Evolutionary conservation across 2,797 vertebrate species (phyloP).

Genomic region (Sebastes nivosus): DNA sequence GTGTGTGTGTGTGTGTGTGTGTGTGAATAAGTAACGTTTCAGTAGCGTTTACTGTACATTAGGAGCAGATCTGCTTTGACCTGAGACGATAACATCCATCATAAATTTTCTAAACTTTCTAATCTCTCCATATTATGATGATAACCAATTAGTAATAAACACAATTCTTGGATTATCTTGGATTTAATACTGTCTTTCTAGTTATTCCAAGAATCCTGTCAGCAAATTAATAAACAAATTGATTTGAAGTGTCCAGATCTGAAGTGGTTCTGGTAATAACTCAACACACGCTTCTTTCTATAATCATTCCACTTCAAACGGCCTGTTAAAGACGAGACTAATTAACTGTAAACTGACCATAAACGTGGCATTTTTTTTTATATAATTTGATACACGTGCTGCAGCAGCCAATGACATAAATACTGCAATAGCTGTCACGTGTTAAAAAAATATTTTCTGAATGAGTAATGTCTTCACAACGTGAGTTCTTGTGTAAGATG

Average conservation of each 20-base stretch:
- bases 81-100: slow-evolving; percentile 39
- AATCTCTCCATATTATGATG: neutral
- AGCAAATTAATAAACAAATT: too few relatives aligned
- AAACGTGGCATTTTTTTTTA: neutral
- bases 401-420: slow-evolving; percentile 6
- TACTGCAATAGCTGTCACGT: neutral
- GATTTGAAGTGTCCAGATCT: neutral
- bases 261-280: neutral
- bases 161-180: neutral
- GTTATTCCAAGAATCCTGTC: neutral
- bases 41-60: slow-evolving; percentile 48
- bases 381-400: neutral
- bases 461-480: neutral
- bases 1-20: neutral
- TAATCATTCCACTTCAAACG: neutral
- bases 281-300: neutral
- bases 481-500: neutral
- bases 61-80: slow-evolving; percentile 38
- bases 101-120: neutral
- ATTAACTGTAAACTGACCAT: neutral
- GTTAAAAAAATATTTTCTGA: neutral
- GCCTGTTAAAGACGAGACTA: neutral
- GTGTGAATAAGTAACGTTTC: slow-evolving; percentile 6
- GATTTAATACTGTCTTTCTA: neutral
- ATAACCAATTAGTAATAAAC: neutral